Percentiles rank a stretch among this genome's conserved stretches.
phyloP scores from a whole-genome alignment of 1,140 invertebrate species.

The Drosophila lowei region DNA sequence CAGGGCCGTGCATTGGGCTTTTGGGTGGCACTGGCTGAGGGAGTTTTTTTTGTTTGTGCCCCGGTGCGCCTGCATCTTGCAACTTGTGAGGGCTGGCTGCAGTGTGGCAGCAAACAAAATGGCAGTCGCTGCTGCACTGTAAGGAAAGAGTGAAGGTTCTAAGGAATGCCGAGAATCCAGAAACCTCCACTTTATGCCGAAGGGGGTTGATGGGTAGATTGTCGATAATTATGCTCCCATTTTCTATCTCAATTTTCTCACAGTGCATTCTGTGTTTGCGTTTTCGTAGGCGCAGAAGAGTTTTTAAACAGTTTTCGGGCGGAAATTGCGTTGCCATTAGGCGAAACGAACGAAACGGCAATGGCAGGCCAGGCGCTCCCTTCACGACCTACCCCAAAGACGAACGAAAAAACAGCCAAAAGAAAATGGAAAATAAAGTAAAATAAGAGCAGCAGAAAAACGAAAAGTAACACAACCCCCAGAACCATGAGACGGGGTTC shows the following conservation, averaged over 20 bases:
- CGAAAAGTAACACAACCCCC: too few species aligned
- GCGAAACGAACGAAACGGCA: conserved; percentile 36
- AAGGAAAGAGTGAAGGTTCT: neutral
- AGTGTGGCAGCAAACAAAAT: conserved; percentile 57
- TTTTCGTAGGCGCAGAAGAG: conserved; percentile 53
- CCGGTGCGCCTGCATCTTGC: conserved; percentile 35
- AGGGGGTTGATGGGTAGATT: too few species aligned
- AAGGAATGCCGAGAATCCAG: too few species aligned
- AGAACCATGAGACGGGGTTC: neutral
- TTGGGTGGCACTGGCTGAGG: conserved; percentile 7
- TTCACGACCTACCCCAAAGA: conserved; percentile 59
- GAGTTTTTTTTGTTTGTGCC: conserved; percentile 11
- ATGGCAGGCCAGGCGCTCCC: conserved; percentile 4
- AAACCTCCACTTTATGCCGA: too few species aligned
- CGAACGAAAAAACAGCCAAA: conserved; percentile 20
- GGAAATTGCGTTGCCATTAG: conserved; percentile 78
- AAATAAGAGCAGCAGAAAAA: conserved; percentile 34
- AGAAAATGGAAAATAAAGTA: conserved; percentile 52
- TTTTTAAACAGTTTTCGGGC: conserved; percentile 50
- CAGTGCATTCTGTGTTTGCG: conserved; percentile 14
- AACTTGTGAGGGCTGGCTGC: conserved; percentile 44
- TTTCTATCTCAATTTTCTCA: neutral
- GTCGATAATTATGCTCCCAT: too few species aligned
- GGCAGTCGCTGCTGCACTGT: conserved; percentile 47
- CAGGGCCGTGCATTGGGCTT: neutral